These are phyloP conservation scores for Formica aserva DNA, from an alignment of 2,888 invertebrate genomes.

Conservation along the genomic window DNA sequence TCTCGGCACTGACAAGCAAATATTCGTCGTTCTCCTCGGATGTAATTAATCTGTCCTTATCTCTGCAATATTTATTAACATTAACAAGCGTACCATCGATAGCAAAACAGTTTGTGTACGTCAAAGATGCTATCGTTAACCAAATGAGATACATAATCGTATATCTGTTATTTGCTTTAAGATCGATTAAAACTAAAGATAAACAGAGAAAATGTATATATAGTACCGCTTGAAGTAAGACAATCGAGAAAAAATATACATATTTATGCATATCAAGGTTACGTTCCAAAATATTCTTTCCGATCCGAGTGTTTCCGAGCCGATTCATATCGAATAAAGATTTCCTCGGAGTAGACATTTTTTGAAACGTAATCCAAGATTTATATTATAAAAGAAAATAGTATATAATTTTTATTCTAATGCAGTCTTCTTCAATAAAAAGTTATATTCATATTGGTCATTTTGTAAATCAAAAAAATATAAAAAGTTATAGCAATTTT, in stretches of 20 bases:
- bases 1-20: slow-evolving; percentile 85
- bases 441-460: slow-evolving; percentile 48
- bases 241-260: background rate
- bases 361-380: too few relatives aligned
- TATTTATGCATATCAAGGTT: too few relatives aligned
- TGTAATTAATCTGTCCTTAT: slow-evolving; percentile 85
- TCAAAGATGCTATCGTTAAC: slow-evolving; percentile 48
- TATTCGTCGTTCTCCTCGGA: slow-evolving; percentile 86
- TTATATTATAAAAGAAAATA: too few relatives aligned
- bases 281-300: too few relatives aligned
- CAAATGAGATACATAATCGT: slow-evolving; percentile 19
- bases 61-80: slow-evolving; percentile 84
- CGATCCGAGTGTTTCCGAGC: too few relatives aligned
- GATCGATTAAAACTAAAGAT: background rate
- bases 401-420: background rate
- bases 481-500: background rate
- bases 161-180: background rate
- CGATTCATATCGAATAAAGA: too few relatives aligned
- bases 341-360: too few relatives aligned
- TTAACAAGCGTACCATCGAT: slow-evolving; percentile 65
- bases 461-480: slow-evolving; percentile 24
- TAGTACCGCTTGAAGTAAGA: slow-evolving; percentile 1
- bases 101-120: slow-evolving; percentile 26
- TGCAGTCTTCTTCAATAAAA: background rate
- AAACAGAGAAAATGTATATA: background rate